Evolutionary conservation across 2,797 vertebrate genomes (phyloP).

Genomic region (Acestrorhynchus altus): DNA sequence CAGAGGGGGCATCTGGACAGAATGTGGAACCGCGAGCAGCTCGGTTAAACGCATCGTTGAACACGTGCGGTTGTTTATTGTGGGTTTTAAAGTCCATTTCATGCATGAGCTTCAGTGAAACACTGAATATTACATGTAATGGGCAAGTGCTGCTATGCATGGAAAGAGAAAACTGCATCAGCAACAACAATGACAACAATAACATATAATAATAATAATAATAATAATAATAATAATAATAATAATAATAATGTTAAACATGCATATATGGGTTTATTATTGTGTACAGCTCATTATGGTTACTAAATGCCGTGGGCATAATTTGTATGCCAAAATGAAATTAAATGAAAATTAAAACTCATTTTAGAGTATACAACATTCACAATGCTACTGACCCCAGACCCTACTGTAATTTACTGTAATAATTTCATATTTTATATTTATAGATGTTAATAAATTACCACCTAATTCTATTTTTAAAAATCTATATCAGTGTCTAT

Average conservation of each 20-base stretch:
- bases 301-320: neutral
- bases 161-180: too few species aligned
- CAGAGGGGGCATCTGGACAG: neutral
- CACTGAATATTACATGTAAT: slow-evolving; percentile 15
- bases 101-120: neutral
- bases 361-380: too few species aligned
- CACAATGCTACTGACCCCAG: too few species aligned
- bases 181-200: neutral
- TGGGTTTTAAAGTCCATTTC: neutral
- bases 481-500: too few species aligned
- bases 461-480: too few species aligned
- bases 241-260: neutral
- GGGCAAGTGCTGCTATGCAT: neutral
- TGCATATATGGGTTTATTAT: neutral
- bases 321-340: neutral
- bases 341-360: too few species aligned
- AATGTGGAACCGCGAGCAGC: neutral
- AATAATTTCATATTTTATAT: too few species aligned
- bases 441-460: too few species aligned
- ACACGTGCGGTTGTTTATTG: neutral
- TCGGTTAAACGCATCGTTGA: neutral
- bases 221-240: neutral
- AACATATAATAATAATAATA: neutral
- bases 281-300: neutral
- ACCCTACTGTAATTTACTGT: too few species aligned